Conservation (phyloP, 2,113 vertebrate species). For the Zosterops japonicus region DNA sequence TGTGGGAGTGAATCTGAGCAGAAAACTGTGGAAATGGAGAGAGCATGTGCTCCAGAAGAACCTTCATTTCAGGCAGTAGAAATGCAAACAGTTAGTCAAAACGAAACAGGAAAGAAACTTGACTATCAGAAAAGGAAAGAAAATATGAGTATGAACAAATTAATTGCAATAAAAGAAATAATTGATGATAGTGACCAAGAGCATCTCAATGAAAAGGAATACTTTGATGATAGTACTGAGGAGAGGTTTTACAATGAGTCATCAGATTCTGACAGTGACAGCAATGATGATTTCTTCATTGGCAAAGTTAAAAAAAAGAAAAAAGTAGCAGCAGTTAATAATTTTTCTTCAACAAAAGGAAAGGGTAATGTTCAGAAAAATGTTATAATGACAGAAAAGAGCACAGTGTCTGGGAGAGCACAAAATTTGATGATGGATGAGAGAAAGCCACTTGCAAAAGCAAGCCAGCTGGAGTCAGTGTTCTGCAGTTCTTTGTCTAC, state of each 20-base stretch:
- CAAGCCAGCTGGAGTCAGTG: slow-evolving; percentile 75
- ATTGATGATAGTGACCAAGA: slow-evolving; percentile 71
- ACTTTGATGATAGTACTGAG: slow-evolving; percentile 95
- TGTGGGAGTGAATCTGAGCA: not conserved
- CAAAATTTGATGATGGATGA: not conserved
- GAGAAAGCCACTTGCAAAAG: slow-evolving; percentile 36
- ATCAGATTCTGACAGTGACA: slow-evolving; percentile 84
- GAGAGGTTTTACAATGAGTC: slow-evolving; percentile 92
- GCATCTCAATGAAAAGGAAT: slow-evolving; percentile 74
- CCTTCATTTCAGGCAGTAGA: not conserved
- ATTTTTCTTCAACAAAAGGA: slow-evolving; percentile 3
- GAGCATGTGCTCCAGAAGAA: not conserved
- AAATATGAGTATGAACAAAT: not conserved
- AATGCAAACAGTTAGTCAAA: not conserved
- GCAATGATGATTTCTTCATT: slow-evolving; percentile 88
- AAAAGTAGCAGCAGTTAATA: slow-evolving; percentile 71
- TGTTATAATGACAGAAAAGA: not conserved
- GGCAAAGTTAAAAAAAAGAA: slow-evolving; percentile 88
- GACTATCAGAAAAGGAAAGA: slow-evolving; percentile 5
- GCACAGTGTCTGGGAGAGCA: not conserved
- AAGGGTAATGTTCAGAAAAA: not conserved
- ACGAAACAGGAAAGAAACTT: not conserved
- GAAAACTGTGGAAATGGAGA: not conserved
- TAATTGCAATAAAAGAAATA: not conserved
- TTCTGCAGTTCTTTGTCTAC: slow-evolving; percentile 84